A percentile compares a stretch with the other conserved stretches of the same genome.
Evolutionary conservation across 2,797 vertebrate species (phyloP).

Genomic region (Hephaestus fuliginosus): DNA sequence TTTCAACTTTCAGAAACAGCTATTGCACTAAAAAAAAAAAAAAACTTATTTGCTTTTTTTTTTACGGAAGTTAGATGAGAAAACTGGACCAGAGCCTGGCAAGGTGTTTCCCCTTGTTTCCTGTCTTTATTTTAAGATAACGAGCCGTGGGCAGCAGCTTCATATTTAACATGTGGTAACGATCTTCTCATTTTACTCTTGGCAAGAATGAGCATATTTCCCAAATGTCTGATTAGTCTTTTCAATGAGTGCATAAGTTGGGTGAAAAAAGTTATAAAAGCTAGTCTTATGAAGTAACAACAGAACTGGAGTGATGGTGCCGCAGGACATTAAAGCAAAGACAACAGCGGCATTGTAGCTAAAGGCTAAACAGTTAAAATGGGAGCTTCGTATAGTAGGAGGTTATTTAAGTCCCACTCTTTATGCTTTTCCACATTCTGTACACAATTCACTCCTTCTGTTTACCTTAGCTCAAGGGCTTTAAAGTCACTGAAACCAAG

Average conservation of each 20-base stretch:
- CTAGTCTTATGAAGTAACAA: not conserved
- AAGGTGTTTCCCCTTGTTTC: not conserved
- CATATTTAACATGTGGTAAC: not conserved
- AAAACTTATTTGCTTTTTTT: not conserved
- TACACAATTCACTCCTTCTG: constrained; percentile 34
- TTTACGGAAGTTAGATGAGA: not conserved
- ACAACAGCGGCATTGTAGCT: not conserved
- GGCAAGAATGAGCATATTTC: not conserved
- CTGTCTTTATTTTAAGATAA: not conserved
- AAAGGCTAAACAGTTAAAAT: not conserved
- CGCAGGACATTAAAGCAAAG: not conserved
- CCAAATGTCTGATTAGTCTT: not conserved
- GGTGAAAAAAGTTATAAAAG: not conserved
- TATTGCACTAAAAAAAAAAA: not conserved
- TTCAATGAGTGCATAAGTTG: not conserved
- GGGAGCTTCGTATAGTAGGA: not conserved
- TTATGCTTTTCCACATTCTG: constrained; percentile 31
- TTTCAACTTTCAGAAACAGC: not conserved
- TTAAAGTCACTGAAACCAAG: constrained; percentile 47
- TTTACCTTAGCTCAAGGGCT: constrained; percentile 45
- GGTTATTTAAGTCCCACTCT: constrained; percentile 3
- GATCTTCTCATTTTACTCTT: not conserved
- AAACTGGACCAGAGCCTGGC: not conserved
- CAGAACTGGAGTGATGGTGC: not conserved
- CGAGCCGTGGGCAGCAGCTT: not conserved